phyloP scores from a whole-genome alignment of 2,797 vertebrate species.

The Sebastes iracundus region DNA sequence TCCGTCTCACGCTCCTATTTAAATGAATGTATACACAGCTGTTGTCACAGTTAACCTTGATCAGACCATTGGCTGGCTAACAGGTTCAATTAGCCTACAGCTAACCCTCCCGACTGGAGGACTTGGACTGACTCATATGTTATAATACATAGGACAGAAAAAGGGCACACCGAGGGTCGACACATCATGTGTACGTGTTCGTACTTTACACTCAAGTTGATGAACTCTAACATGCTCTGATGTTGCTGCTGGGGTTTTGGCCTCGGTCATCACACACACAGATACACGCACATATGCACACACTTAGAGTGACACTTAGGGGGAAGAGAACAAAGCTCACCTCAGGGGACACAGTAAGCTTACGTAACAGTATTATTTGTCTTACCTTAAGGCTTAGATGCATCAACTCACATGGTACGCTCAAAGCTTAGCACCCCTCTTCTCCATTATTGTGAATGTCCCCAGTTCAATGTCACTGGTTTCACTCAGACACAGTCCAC shows the following conservation, averaged over 20 bases:
- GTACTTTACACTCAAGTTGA: constrained; percentile 10
- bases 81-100: neutral
- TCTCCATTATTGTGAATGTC: constrained; percentile 20
- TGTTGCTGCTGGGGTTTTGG: constrained; percentile 41
- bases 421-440: constrained; percentile 5
- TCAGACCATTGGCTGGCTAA: neutral
- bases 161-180: neutral
- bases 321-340: constrained; percentile 29
- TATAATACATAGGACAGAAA: neutral
- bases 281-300: constrained; percentile 7
- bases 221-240: constrained; percentile 38
- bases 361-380: constrained; percentile 58
- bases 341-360: constrained; percentile 34
- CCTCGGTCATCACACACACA: neutral
- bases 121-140: neutral
- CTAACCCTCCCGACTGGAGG: neutral
- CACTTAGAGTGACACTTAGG: constrained; percentile 41
- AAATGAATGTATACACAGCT: neutral
- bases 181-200: neutral
- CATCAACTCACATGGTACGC: constrained; percentile 31
- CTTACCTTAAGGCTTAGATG: constrained; percentile 36
- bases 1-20: neutral
- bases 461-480: constrained; percentile 46
- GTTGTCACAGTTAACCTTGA: constrained; percentile 31
- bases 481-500: neutral